These are phyloP conservation scores for Coracias cyanogaster DNA, from an alignment of 2,797 vertebrate genomes.

Conservation along the genomic window DNA sequence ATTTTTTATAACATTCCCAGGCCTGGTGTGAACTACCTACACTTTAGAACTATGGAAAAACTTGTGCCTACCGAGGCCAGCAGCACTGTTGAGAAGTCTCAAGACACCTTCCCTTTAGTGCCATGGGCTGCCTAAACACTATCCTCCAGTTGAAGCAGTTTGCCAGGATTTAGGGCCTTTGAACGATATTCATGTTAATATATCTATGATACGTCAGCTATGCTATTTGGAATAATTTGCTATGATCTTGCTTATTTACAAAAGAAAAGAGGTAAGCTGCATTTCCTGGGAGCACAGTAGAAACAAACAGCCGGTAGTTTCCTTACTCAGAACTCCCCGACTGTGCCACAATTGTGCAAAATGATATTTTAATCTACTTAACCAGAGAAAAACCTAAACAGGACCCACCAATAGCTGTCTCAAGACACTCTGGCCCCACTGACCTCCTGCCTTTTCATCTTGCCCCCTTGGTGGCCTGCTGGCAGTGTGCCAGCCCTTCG, in stretches of 20 bases:
- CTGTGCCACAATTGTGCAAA: neutral
- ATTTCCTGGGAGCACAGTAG: conserved; percentile 6
- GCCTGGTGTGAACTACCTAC: neutral
- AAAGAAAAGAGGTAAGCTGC: neutral
- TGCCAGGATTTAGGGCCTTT: neutral
- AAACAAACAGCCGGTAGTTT: conserved; percentile 54
- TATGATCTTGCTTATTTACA: conserved; percentile 13
- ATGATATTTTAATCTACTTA: neutral
- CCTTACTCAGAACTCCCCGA: neutral
- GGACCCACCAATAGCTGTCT: neutral
- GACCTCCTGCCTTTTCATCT: neutral
- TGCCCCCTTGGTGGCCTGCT: neutral
- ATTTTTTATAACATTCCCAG: neutral
- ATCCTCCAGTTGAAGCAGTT: neutral
- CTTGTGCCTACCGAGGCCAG: neutral
- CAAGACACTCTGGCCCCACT: neutral
- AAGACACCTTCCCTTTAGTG: neutral
- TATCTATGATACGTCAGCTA: neutral
- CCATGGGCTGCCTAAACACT: neutral
- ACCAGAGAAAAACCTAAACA: neutral
- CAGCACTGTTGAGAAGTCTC: neutral
- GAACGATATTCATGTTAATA: neutral
- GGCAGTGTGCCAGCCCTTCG: neutral
- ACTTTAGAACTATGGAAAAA: neutral
- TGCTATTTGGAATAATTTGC: neutral